Conservation (phyloP, 2,888 invertebrate genomes). For the Diplolepis rosae region DNA sequence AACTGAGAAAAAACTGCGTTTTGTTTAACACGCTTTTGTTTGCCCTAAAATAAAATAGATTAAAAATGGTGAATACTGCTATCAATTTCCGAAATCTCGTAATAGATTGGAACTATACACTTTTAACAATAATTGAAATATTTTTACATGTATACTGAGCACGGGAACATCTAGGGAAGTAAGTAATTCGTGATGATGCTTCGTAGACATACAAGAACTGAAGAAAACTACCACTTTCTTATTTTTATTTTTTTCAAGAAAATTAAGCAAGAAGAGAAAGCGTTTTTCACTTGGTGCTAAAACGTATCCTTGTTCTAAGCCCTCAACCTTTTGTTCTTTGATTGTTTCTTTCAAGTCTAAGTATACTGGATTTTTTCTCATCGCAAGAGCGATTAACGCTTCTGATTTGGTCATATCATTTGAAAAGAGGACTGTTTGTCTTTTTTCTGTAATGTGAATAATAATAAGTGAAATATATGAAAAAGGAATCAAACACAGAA, state of each 20-base stretch:
- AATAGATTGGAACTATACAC: neutral
- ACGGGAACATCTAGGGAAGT: slow-evolving; percentile 96
- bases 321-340: slow-evolving; percentile 84
- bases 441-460: slow-evolving; percentile 78
- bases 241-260: slow-evolving; percentile 74
- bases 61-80: neutral
- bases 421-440: slow-evolving; percentile 96
- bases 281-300: slow-evolving; percentile 94
- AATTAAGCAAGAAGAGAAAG: slow-evolving; percentile 90
- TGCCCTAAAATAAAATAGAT: slow-evolving; percentile 81
- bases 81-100: too few relatives aligned
- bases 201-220: slow-evolving; percentile 95
- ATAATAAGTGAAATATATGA: neutral
- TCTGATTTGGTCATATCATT: slow-evolving; percentile 94
- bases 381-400: slow-evolving; percentile 87
- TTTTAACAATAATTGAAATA: slow-evolving; percentile 57
- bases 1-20: slow-evolving; percentile 97
- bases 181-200: slow-evolving; percentile 92
- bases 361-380: slow-evolving; percentile 92
- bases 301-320: slow-evolving; percentile 89
- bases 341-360: slow-evolving; percentile 92
- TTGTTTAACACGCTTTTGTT: slow-evolving; percentile 96
- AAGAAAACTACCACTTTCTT: slow-evolving; percentile 97
- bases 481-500: neutral
- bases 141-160: slow-evolving; percentile 90